Evolutionary conservation across 2,797 vertebrate species (phyloP), one percentile per base, ranked within the genome.

Genomic region (Microchirus variegatus): DNA sequence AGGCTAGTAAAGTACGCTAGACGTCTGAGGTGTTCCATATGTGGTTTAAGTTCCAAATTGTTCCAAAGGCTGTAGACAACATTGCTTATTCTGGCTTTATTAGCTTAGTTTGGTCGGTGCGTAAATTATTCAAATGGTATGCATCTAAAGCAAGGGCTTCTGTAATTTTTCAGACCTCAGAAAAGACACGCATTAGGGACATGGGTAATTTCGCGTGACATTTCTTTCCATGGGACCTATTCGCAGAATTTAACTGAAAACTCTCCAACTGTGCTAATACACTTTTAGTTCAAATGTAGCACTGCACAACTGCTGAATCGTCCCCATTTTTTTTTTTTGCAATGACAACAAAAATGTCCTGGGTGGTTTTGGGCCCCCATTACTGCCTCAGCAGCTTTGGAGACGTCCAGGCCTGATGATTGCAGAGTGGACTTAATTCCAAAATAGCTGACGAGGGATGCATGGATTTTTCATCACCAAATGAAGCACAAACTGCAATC

Each of bases 1-100:
- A 76, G 50, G 61, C 77, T 77, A 83, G 83, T 89, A 85, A 89
- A 88, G 74, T 71, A 70, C 83, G 78, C 87, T 80, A 81, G 81
- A 88, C 68, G 69, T 87, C 86, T 89, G 87, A 88, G 82, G 83
- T 78, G 64, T 88, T 89, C 84, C 86, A 85, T 81, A 86, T 90
- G 88, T 50, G 59, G 68, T 79, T 73, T 73, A 62, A 59, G 66
- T 68, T 73, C 71, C 71, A 67, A 76, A 77, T 56, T 42, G 58
- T 76, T 87, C 77, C 72, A 80, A 68, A 66, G 66, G 60, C 81
- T 73, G 67, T 63, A 75, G 85, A 85, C 80, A 78, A 77, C 71
- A 80, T 71, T 79, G 82, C 77, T 83, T 86, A 70, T 78, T 79
- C 78, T 86, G 77, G 82, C 80, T 75, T 68, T 49, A 59, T 56